Evolutionary conservation across 2,113 vertebrate species (phyloP), one percentile per base, ranked within the genome.

Genomic region (Tupaia tana): DNA sequence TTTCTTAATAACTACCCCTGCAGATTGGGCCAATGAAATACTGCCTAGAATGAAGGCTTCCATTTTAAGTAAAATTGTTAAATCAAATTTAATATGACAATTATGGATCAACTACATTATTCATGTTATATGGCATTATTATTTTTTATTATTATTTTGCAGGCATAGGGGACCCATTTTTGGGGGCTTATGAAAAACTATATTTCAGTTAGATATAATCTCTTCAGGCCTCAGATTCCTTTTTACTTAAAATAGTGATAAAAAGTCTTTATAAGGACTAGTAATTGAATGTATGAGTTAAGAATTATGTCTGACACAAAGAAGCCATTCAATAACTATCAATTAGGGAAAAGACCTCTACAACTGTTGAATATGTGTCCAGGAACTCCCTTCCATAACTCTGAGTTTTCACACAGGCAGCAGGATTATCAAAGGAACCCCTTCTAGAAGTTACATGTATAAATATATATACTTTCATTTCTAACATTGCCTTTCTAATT

Each of bases 71-170:
- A 43, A 87, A 89, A 92, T 54, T 19, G 6, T 77, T 79, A 73
- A 61, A 81, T 75, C 27, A 85, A 89, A 78, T 69, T 94, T 29
- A 77, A 31, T 86, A 82, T 93, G 27, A 14, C 34, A 56, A 59
- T 80, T 11, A 24, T 77, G 43, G 3, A 80, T 59, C 15, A 69
- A 64, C 22, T 63, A 29, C 16, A 69, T 19, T 77, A 56, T 78
- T 82, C 66, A 31, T 80, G 9, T 91, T 67, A 25, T 8, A 16
- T 78, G 25, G 8, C 15, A 31, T 34, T 61, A 54, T 86, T 83
- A 82, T 74, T 89, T 54, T 71, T 43, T 59, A n/a, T 59, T 67
- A 43, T 43, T 43, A 43, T 24, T 66, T 73, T 56, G 29, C 16
- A 95, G 77, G 89, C 67, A 81, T 29, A 70, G n/a, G 27, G 14